A percentile compares a stretch with the other conserved stretches of the same genome.
Conservation (phyloP, 2,888 invertebrate species). For the Palloptera scutellata region DNA sequence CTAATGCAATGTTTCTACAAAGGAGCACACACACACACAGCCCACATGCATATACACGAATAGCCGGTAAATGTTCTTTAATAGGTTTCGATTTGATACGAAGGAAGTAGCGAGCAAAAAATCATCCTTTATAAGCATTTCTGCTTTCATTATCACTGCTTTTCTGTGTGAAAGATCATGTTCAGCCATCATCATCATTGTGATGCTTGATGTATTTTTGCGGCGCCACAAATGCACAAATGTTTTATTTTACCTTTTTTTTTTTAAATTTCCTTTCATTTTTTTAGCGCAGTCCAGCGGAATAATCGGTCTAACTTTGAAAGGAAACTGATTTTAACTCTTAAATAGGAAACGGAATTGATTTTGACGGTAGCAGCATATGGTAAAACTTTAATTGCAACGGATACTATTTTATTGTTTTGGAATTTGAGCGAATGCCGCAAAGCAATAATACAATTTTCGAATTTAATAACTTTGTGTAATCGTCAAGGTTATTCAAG, state of each 20-base stretch:
- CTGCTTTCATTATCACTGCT: neutral
- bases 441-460: too few relatives aligned
- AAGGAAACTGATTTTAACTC: neutral
- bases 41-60: too few relatives aligned
- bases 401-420: too few relatives aligned
- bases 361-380: neutral
- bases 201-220: neutral
- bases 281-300: neutral
- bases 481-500: too few relatives aligned
- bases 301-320: neutral
- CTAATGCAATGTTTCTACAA: too few relatives aligned
- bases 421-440: too few relatives aligned
- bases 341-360: neutral
- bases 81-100: too few relatives aligned
- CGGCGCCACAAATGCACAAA: slow-evolving; percentile 2
- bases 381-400: neutral
- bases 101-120: too few relatives aligned
- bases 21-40: too few relatives aligned
- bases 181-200: neutral
- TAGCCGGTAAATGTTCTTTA: too few relatives aligned
- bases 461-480: too few relatives aligned
- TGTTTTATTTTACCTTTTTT: neutral
- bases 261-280: neutral
- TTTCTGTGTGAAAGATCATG: too few relatives aligned
- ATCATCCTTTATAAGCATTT: neutral